These are phyloP conservation scores for Trachelus tabidus DNA, from an alignment of 2,888 invertebrate genomes.

Conservation along the genomic window DNA sequence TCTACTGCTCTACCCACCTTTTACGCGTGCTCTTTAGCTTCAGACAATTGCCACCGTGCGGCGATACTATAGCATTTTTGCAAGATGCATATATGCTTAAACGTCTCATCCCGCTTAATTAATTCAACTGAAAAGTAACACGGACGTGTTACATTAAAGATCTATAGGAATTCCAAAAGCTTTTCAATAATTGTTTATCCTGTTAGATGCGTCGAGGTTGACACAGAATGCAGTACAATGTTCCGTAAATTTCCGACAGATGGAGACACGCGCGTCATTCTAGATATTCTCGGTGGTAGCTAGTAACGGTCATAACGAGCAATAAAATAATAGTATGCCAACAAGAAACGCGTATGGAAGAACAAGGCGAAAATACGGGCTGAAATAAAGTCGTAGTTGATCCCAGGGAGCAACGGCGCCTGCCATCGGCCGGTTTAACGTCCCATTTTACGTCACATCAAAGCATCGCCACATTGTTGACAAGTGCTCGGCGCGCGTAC, in stretches of 20 bases:
- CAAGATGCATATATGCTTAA: background rate
- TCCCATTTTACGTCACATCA: constrained; percentile 60
- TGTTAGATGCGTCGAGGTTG: background rate
- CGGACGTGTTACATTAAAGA: background rate
- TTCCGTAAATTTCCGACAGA: background rate
- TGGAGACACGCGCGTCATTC: background rate
- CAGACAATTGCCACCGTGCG: background rate
- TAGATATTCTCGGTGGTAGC: background rate
- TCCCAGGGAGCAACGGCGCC: constrained; percentile 13
- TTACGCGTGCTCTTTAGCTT: constrained; percentile 1
- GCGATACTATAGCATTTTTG: background rate
- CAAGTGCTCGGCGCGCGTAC: constrained; percentile 41
- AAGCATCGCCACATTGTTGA: constrained; percentile 63
- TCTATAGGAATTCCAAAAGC: background rate
- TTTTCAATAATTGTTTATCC: background rate
- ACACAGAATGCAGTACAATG: no score
- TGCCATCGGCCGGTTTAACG: constrained; percentile 36
- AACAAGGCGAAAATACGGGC: background rate
- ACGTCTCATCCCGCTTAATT: background rate
- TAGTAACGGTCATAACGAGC: background rate
- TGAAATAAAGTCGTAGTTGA: constrained; percentile 20
- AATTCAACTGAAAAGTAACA: background rate
- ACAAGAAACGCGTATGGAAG: background rate
- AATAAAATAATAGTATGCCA: background rate
- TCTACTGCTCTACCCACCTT: constrained; percentile 11